Percentiles rank a stretch among this genome's conserved stretches.
These are phyloP conservation scores for Apantesis nais DNA, from an alignment of 2,888 invertebrate species.

Conservation along the genomic window DNA sequence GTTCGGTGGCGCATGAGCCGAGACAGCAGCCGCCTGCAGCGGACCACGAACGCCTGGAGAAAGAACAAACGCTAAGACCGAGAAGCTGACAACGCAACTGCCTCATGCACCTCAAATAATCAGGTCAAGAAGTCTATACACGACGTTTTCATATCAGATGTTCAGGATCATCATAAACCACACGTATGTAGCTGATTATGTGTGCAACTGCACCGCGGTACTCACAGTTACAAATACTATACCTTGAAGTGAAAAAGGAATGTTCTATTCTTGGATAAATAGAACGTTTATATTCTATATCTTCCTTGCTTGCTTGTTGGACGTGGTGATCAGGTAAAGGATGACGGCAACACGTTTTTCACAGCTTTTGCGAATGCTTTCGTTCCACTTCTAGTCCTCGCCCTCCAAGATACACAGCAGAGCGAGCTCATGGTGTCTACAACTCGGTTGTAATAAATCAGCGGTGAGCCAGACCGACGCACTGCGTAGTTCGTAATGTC, in stretches of 20 bases:
- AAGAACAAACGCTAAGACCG: neutral
- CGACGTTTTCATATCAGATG: neutral
- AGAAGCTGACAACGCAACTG: neutral
- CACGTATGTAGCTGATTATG: neutral
- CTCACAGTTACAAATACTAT: neutral
- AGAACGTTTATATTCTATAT: neutral
- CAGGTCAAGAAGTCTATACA: constrained; percentile 29
- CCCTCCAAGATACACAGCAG: neutral
- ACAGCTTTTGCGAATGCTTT: neutral
- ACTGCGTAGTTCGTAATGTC: neutral
- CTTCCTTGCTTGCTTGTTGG: neutral
- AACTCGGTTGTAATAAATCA: neutral
- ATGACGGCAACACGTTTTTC: neutral
- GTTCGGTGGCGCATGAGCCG: neutral
- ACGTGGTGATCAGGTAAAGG: neutral
- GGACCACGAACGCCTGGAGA: constrained; percentile 13
- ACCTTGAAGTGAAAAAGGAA: neutral
- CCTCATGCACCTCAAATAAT: neutral
- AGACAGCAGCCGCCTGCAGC: neutral
- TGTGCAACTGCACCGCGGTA: neutral
- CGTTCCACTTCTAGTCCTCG: neutral
- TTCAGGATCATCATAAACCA: constrained; percentile 6
- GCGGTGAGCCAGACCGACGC: neutral
- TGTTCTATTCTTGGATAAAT: neutral
- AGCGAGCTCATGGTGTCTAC: neutral